phyloP scores from a whole-genome alignment of 2,113 vertebrate species.

The Opisthocomus hoazin region DNA sequence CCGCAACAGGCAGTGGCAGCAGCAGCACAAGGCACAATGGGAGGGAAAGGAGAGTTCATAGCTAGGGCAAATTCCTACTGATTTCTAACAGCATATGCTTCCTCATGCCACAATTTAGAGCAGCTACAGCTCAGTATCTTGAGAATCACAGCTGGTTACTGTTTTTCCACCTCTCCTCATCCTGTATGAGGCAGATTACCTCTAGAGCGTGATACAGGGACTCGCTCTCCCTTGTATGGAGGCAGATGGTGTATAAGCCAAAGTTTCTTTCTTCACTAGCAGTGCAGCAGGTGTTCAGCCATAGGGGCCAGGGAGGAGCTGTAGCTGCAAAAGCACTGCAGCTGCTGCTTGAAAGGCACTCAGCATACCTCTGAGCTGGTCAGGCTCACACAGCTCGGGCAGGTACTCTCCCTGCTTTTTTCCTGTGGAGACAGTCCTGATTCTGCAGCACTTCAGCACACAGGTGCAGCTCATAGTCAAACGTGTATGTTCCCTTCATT shows the following conservation, averaged over 20 bases:
- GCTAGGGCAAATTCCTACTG: not conserved
- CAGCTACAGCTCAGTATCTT: not conserved
- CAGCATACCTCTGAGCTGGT: not conserved
- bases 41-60: not conserved
- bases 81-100: not conserved
- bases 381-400: not conserved
- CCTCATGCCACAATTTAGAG: not conserved
- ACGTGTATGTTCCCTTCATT: not conserved
- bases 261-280: not conserved
- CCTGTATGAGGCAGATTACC: not conserved
- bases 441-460: not conserved
- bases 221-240: not conserved
- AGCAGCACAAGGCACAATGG: not conserved
- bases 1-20: not conserved
- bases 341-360: not conserved
- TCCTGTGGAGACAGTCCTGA: not conserved
- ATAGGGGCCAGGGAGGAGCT: not conserved
- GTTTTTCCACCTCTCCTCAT: not conserved
- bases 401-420: not conserved
- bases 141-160: not conserved
- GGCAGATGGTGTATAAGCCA: not conserved
- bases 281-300: not conserved
- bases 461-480: not conserved
- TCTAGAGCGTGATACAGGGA: not conserved
- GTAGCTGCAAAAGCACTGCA: not conserved